Percentiles rank a stretch among this genome's conserved stretches.
phyloP scores from a whole-genome alignment of 1,140 invertebrate species.

The Drosophila santomea region DNA sequence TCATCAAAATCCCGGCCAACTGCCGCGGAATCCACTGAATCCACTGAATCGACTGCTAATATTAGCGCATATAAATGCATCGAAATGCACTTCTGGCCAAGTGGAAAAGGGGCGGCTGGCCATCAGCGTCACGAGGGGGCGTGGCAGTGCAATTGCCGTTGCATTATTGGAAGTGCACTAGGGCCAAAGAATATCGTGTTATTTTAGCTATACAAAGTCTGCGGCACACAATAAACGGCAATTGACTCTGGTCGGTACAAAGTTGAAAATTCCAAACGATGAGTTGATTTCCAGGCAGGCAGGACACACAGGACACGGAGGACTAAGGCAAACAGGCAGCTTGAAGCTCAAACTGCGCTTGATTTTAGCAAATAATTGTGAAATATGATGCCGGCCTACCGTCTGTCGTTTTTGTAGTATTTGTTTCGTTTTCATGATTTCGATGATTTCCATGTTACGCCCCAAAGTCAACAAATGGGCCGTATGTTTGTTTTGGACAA shows the following conservation, averaged over 20 bases:
- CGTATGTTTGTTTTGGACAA: conserved; percentile 58
- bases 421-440: conserved; percentile 57
- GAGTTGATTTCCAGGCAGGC: conserved; percentile 4
- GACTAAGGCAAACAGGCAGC: conserved; percentile 55
- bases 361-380: conserved; percentile 62
- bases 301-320: background rate
- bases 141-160: conserved; percentile 21
- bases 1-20: conserved; percentile 70
- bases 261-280: conserved; percentile 30
- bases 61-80: conserved; percentile 81
- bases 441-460: conserved; percentile 53
- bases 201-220: conserved; percentile 84
- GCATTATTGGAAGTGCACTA: conserved; percentile 56
- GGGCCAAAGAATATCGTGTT: conserved; percentile 65
- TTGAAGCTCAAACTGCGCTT: conserved; percentile 24
- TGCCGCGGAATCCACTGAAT: conserved; percentile 20
- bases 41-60: conserved; percentile 41
- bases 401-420: conserved; percentile 8
- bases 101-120: conserved; percentile 26
- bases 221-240: conserved; percentile 76
- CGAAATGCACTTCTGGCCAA: conserved; percentile 66
- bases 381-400: conserved; percentile 51
- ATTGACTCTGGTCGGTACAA: conserved; percentile 68
- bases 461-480: conserved; percentile 58
- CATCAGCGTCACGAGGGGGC: background rate